These are phyloP conservation scores for Daphoenositta chrysoptera DNA, from an alignment of 2,113 vertebrate genomes.

Conservation along the genomic window DNA sequence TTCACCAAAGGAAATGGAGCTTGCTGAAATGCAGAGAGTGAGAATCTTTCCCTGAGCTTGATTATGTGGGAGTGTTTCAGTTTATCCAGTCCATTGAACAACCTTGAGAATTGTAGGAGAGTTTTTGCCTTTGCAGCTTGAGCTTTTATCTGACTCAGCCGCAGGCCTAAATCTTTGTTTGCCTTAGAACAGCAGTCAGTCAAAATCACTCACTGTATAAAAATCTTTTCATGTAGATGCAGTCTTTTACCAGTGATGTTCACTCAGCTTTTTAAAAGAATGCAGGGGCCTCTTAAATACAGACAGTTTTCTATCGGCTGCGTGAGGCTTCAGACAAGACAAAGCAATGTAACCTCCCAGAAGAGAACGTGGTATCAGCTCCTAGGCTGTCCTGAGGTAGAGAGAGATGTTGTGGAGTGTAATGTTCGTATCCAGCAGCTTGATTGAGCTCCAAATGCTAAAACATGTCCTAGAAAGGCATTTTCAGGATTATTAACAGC, in stretches of 20 bases:
- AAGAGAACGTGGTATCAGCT: neutral
- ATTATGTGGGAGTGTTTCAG: neutral
- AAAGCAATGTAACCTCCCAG: neutral
- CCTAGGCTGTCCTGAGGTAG: neutral
- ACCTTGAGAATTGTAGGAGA: slow-evolving; percentile 9
- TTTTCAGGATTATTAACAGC: slow-evolving; percentile 32
- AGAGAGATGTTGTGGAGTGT: neutral
- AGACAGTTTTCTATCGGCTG: neutral
- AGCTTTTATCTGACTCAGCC: slow-evolving; percentile 18
- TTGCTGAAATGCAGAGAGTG: neutral
- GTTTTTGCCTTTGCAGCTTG: neutral
- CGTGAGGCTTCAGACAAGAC: neutral
- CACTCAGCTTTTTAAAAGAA: slow-evolving; percentile 7
- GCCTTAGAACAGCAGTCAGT: slow-evolving; percentile 30
- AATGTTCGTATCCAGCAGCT: slow-evolving; percentile 34
- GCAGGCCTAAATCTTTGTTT: slow-evolving; percentile 6
- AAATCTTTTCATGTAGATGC: slow-evolving; percentile 13
- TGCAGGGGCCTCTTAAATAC: neutral
- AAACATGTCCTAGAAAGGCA: slow-evolving; percentile 45
- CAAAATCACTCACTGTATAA: slow-evolving; percentile 30
- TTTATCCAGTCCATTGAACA: slow-evolving; percentile 1
- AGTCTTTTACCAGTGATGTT: neutral
- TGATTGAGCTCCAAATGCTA: slow-evolving; percentile 15
- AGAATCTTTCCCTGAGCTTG: neutral
- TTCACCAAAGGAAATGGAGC: neutral